Evolutionary conservation across 2,113 vertebrate genomes (phyloP).

Genomic region (Rattus rattus): DNA sequence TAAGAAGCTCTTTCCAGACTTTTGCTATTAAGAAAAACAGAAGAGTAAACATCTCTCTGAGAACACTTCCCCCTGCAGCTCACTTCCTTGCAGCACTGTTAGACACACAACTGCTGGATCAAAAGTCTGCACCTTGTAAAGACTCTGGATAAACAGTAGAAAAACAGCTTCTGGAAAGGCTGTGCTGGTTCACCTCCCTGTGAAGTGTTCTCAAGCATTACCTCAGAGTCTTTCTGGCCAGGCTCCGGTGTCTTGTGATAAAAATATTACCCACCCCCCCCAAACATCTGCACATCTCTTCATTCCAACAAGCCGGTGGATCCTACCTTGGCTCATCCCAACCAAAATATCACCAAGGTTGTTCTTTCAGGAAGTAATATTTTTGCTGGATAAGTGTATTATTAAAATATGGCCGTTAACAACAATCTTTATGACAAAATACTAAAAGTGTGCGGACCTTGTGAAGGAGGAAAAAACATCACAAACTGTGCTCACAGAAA

Average conservation of each 20-base stretch:
- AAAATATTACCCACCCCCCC: background rate
- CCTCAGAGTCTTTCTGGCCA: background rate
- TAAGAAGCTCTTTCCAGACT: background rate
- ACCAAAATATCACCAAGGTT: background rate
- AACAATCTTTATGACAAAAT: background rate
- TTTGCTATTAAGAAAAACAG: background rate
- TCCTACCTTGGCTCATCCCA: background rate
- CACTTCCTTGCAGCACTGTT: background rate
- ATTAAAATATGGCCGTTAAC: background rate
- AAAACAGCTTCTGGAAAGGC: background rate
- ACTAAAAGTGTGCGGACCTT: background rate
- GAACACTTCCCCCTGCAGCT: background rate
- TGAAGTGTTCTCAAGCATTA: background rate
- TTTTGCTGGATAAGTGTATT: background rate
- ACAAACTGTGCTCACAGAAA: background rate
- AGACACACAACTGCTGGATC: background rate
- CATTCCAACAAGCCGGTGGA: background rate
- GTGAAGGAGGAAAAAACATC: background rate
- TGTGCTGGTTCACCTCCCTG: background rate
- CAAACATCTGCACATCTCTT: background rate
- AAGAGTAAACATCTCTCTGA: background rate
- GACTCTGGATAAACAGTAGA: background rate
- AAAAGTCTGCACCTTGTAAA: background rate
- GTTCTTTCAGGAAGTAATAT: background rate
- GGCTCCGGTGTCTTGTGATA: background rate